phyloP scores from a whole-genome alignment of 2,797 vertebrate genomes.

The Nyctibius grandis region DNA sequence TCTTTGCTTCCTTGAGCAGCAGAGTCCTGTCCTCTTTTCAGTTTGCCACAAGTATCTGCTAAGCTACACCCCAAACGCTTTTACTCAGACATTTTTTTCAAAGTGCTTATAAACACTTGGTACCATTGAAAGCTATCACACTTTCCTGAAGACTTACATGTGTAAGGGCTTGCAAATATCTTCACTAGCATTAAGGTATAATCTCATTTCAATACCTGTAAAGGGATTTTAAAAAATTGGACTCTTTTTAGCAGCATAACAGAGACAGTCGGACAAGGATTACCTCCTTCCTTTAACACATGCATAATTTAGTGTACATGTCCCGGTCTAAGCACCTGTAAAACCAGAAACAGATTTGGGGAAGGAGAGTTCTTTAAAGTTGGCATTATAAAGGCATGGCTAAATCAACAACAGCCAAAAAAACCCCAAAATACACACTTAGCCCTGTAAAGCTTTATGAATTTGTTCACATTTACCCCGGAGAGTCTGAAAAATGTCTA shows the following conservation, averaged over 20 bases:
- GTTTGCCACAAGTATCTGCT: neutral
- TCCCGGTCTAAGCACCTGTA: neutral
- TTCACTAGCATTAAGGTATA: neutral
- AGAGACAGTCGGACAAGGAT: neutral
- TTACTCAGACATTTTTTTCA: neutral
- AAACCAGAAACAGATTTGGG: neutral
- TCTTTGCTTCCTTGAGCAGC: no score
- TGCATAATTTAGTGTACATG: neutral
- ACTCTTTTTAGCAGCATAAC: neutral
- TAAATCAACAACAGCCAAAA: neutral
- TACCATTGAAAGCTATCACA: neutral
- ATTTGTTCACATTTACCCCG: constrained; percentile 83
- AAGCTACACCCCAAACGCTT: neutral
- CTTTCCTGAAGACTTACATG: neutral
- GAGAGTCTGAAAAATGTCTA: constrained; percentile 87
- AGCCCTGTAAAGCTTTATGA: constrained; percentile 87
- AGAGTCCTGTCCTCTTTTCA: no score
- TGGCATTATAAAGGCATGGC: neutral
- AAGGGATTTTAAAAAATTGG: neutral
- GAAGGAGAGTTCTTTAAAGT: neutral
- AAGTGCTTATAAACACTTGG: neutral
- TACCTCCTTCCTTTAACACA: neutral
- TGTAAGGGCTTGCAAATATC: neutral
- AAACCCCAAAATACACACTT: constrained; percentile 59
- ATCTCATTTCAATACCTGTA: neutral